Conservation (phyloP, 2,888 invertebrate genomes). For the Acheta domesticus region DNA sequence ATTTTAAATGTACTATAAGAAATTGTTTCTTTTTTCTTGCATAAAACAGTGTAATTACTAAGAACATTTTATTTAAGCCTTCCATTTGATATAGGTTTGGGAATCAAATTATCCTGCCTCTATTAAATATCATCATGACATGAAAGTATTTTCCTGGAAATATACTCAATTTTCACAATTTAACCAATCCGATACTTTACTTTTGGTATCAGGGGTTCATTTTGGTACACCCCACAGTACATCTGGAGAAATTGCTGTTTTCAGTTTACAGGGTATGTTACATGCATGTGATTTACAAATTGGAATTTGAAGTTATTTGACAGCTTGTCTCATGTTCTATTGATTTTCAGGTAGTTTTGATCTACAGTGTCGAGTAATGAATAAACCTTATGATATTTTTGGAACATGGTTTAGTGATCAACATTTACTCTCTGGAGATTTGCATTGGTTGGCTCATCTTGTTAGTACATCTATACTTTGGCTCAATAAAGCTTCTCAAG, state of each 20-base stretch:
- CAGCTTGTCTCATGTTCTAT: not conserved
- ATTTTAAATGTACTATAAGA: conserved; percentile 7
- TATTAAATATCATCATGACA: conserved; percentile 68
- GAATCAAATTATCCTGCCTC: conserved; percentile 66
- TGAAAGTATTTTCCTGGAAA: conserved; percentile 79
- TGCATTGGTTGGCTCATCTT: conserved; percentile 74
- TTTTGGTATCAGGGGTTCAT: conserved; percentile 80
- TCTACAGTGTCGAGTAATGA: conserved; percentile 69
- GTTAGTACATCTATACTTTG: conserved; percentile 71
- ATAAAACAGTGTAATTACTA: not conserved
- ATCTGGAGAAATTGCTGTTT: conserved; percentile 85
- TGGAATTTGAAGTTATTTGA: not conserved
- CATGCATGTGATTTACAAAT: not conserved
- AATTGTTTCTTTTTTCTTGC: not conserved
- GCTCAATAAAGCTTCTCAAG: conserved; percentile 74
- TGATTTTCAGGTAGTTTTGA: conserved; percentile 59
- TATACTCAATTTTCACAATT: conserved; percentile 85
- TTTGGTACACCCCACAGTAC: conserved; percentile 73
- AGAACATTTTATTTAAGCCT: not conserved
- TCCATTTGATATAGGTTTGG: conserved; percentile 61
- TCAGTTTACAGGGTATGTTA: conserved; percentile 62
- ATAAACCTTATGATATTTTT: conserved; percentile 83
- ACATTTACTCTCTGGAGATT: conserved; percentile 73
- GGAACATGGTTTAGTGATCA: conserved; percentile 86
- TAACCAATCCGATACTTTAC: conserved; percentile 72